Base-by-base conservation (phyloP, 2,113 vertebrate species). In the Phalacrocorax carbo region DNA sequence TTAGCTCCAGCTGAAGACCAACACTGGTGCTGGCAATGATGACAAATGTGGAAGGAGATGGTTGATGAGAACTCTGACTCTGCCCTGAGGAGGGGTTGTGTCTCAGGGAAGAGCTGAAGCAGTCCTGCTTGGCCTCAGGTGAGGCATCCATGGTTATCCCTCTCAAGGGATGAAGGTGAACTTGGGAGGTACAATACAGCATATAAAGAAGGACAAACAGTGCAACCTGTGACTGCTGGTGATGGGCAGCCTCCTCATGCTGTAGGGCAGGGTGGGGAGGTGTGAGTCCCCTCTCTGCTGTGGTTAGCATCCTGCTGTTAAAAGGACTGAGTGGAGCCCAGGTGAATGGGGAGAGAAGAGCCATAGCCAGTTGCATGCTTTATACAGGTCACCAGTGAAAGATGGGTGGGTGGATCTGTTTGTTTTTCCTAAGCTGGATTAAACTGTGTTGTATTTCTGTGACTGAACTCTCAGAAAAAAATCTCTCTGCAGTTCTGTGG, bases 391-490 rank as follows among this genome's bases (percentile, higher is more conserved):
- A 87, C 42, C 32, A 82, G 2, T 40, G 69, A 88, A 91, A 76
- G 72, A 82, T 1, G n/a, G 34, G 36, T 86, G 77, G 70, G 95
- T 84, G 91, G 89, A 87, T 96, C 88, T 93, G 61, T 95, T 95
- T 94, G 72, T 55, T 94, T 93, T 92, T 82, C 58, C 80, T 96
- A 83, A 92, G 5, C 1, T 92, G 94, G 80, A 95, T 96, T 96
- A 95, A 95, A 32, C 60, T 3, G 2, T 51, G 48, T 70, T 95
- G 13, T 42, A 83, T 64, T 93, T 92, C 42, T 90, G 46, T 89
- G 72, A 55, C 60, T 70, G 85, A 93, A 44, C 51, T 62, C 65
- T 96, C 36, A 72, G 48, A 60, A 76, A 86, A 73, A 82, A 93
- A 65, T 71, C 46, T 73, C 75, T 86, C 57, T 32, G 69, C 72